These are phyloP conservation scores for Heliconius hortense DNA, from an alignment of 2,888 invertebrate species.

Conservation along the genomic window DNA sequence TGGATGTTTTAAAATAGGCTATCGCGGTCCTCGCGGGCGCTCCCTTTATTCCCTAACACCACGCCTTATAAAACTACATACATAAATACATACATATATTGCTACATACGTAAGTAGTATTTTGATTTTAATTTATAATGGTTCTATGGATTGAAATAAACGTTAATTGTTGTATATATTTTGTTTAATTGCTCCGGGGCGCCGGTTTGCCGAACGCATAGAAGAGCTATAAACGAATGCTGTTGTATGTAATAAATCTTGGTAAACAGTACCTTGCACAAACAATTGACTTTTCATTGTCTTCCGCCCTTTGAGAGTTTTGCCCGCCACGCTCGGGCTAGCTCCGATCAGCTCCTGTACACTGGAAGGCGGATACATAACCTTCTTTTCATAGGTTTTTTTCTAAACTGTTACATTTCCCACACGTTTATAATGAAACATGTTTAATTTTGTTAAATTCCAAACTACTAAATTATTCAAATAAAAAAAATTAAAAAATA, in stretches of 20 bases:
- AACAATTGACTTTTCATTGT: slow-evolving; percentile 60
- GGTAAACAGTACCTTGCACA: slow-evolving; percentile 69
- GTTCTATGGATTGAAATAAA: slow-evolving; percentile 81
- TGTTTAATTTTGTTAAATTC: not conserved
- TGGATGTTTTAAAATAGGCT: slow-evolving; percentile 7
- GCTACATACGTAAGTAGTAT: slow-evolving; percentile 72
- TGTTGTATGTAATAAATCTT: slow-evolving; percentile 71
- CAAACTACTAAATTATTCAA: too few relatives aligned
- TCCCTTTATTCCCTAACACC: slow-evolving; percentile 48
- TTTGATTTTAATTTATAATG: slow-evolving; percentile 77
- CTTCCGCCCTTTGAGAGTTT: slow-evolving; percentile 33
- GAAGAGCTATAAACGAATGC: slow-evolving; percentile 60
- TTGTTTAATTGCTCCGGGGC: slow-evolving; percentile 59
- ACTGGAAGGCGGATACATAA: not conserved
- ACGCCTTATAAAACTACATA: slow-evolving; percentile 39
- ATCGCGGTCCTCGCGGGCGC: slow-evolving; percentile 64
- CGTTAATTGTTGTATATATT: slow-evolving; percentile 78
- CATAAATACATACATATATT: slow-evolving; percentile 34
- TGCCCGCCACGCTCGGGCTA: not conserved
- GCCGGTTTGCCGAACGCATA: slow-evolving; percentile 43
- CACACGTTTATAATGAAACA: not conserved
- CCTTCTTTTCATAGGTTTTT: not conserved
- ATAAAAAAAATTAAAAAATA: too few relatives aligned
- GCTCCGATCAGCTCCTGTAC: not conserved
- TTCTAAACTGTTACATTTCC: not conserved